Conservation (phyloP, 2,113 vertebrate genomes). For the Uropsilus gracilis region DNA sequence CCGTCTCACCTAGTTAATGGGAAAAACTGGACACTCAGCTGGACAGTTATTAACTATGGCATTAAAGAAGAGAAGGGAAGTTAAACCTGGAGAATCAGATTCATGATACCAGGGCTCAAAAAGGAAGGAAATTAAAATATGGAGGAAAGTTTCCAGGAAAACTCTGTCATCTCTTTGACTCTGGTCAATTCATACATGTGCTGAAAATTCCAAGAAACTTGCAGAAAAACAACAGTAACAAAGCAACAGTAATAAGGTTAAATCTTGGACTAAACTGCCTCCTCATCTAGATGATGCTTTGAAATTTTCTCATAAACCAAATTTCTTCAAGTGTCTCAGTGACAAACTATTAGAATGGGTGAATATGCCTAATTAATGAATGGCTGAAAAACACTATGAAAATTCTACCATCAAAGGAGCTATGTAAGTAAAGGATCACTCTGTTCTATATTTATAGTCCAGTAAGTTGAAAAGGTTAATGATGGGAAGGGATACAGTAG, state of each 20-base stretch:
- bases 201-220: background rate
- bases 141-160: background rate
- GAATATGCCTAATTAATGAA: conserved; percentile 49
- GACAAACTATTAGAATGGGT: conserved; percentile 18
- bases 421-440: conserved; percentile 61
- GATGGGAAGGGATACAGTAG: background rate
- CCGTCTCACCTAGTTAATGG: background rate
- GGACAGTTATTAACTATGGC: background rate
- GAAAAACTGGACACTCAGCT: background rate
- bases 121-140: conserved; percentile 21
- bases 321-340: background rate
- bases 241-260: background rate
- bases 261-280: background rate
- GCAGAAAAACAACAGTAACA: background rate
- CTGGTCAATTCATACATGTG: background rate
- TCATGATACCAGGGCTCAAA: background rate
- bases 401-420: conserved; percentile 48
- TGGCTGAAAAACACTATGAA: conserved; percentile 58
- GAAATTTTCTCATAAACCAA: background rate
- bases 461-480: conserved; percentile 57
- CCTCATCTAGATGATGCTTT: background rate
- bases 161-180: background rate
- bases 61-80: background rate
- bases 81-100: background rate
- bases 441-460: conserved; percentile 53